These are phyloP conservation scores for Lacanobia oleracea DNA, from an alignment of 2,888 invertebrate genomes.

Conservation along the genomic window DNA sequence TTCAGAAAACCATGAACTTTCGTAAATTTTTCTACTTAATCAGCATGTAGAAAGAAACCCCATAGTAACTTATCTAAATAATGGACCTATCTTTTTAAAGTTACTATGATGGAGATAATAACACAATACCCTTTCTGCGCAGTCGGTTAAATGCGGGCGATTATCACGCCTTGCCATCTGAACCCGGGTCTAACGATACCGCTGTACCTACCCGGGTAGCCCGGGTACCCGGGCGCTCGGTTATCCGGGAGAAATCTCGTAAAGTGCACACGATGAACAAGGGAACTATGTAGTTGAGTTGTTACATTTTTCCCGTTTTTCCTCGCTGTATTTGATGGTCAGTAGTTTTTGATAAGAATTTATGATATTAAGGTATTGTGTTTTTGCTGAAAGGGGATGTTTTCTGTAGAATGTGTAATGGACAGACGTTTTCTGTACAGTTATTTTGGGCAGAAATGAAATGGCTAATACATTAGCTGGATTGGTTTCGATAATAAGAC, in stretches of 20 bases:
- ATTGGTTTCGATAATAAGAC: neutral
- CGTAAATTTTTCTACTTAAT: neutral
- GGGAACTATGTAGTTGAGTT: slow-evolving; percentile 57
- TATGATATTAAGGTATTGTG: slow-evolving; percentile 49
- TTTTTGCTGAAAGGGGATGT: slow-evolving; percentile 18
- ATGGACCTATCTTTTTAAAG: neutral
- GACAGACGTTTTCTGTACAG: neutral
- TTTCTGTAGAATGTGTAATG: neutral
- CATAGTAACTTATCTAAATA: slow-evolving; percentile 1
- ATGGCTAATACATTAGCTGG: slow-evolving; percentile 1
- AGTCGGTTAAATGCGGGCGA: slow-evolving; percentile 59
- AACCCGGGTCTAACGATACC: slow-evolving; percentile 59
- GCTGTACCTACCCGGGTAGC: slow-evolving; percentile 37
- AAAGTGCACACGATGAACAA: slow-evolving; percentile 59
- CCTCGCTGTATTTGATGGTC: slow-evolving; percentile 43
- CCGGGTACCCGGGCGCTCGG: slow-evolving; percentile 37
- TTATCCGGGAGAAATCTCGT: slow-evolving; percentile 61
- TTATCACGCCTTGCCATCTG: slow-evolving; percentile 59
- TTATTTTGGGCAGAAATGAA: neutral
- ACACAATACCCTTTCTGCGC: slow-evolving; percentile 41
- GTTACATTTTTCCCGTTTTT: slow-evolving; percentile 46
- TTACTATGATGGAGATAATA: slow-evolving; percentile 45
- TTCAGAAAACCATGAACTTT: neutral
- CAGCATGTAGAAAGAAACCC: neutral
- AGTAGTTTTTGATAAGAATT: slow-evolving; percentile 57